Base-by-base conservation (phyloP, 2,113 vertebrate species). In the Tautogolabrus adspersus region DNA sequence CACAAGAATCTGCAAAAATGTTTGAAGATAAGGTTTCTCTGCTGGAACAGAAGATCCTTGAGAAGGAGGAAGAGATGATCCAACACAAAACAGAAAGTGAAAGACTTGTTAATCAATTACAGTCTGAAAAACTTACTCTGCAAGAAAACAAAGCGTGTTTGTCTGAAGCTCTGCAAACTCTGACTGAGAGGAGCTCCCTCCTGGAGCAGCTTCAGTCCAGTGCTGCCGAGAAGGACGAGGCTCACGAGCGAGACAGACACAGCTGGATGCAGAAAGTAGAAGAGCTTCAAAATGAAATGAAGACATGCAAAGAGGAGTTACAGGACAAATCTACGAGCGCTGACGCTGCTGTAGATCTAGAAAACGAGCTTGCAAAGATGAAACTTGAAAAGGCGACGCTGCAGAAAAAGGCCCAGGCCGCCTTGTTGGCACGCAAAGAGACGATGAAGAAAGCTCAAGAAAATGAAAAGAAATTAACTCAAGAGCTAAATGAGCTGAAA, bases 401-500 rank as follows among this genome's bases (percentile, higher is more conserved):
- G 0, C 89, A 95, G 81, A 95, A 90, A 54, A 95, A 96, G 77
- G 89, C 91, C n/a, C 92, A 95, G 75, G 93, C 92, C 30, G 93
- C 94, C 0, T 56, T 96, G 82, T 72, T 95, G 52, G 87, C 92
- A 1, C 88, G 88, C 46, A 91, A 94, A 81, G 95, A 95, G 88
- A 90, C 87, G 1, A 40, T 58, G 1, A 90, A 90, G 79, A 94
- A 84, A 44, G 15, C 88, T 79, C 90, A 94, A 55, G 94, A 94
- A 52, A 89, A 49, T 3, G 93, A 94, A 40, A 92, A 81, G 66
- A 90, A 87, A 1, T 75, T 92, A 49, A 88, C 71, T 69, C 87
- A 86, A 40, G 92, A 96, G 26, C 78, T 95, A 0, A 3, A 71
- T 0, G 90, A 93, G n/a, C 77, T 96, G n/a, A 86, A 90, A 72